Evolutionary conservation across 2,113 vertebrate genomes (phyloP).

Genomic region (Chloroceryle aenea): DNA sequence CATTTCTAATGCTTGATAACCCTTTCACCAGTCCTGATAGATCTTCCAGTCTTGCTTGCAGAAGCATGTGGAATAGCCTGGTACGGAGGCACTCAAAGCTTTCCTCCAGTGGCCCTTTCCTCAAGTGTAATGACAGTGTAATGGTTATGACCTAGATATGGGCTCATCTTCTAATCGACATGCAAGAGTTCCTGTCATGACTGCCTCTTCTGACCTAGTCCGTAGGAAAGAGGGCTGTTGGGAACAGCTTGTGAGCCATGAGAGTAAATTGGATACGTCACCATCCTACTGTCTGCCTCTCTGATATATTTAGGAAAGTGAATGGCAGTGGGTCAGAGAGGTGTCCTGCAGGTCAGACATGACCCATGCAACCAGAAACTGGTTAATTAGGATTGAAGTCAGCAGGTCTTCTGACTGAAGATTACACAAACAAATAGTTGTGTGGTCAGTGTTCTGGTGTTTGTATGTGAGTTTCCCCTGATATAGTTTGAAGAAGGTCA

Average conservation of each 20-base stretch:
- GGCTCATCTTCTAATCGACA: not conserved
- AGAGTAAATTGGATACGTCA: not conserved
- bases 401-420: not conserved
- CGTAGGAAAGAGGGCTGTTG: not conserved
- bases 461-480: not conserved
- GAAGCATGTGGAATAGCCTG: not conserved
- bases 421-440: rapidly evolving
- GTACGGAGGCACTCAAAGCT: not conserved
- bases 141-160: rapidly evolving
- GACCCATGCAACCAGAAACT: not conserved
- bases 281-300: not conserved
- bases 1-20: rapidly evolving
- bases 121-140: rapidly evolving
- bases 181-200: not conserved
- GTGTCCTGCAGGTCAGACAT: not conserved
- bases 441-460: not conserved
- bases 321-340: not conserved
- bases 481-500: not conserved
- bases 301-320: not conserved
- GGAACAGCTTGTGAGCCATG: not conserved
- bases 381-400: not conserved
- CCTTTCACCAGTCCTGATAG: not conserved
- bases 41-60: not conserved
- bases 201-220: not conserved
- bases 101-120: not conserved